phyloP scores from a whole-genome alignment of 2,888 invertebrate genomes.

The Rhingia campestris region DNA sequence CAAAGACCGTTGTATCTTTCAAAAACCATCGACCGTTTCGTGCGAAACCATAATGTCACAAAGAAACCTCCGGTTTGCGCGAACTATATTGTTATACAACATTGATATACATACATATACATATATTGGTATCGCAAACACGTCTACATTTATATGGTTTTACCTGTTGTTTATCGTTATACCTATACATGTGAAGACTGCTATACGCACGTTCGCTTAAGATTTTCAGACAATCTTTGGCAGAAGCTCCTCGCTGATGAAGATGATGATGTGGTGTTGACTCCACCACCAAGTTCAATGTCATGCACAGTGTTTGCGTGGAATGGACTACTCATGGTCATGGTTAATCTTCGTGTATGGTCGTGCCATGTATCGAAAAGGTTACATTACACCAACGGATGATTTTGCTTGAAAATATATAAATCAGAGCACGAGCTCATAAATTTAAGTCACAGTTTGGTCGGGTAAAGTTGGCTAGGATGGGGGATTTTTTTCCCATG shows the following conservation, averaged over 20 bases:
- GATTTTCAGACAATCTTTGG: conserved; percentile 1
- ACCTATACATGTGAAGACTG: neutral
- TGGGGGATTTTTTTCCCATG: neutral
- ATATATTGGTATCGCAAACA: neutral
- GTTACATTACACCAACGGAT: neutral
- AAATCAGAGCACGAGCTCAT: conserved; percentile 4
- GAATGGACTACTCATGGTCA: conserved; percentile 50
- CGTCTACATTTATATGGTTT: neutral
- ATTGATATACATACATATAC: neutral
- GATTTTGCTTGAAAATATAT: neutral
- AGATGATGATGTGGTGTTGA: conserved; percentile 24
- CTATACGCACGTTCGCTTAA: conserved; percentile 16
- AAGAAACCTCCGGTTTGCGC: neutral
- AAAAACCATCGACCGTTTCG: neutral
- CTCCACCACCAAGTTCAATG: conserved; percentile 59
- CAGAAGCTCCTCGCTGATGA: conserved; percentile 11
- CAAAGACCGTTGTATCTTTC: neutral
- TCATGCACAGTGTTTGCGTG: conserved; percentile 30
- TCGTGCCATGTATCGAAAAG: conserved; percentile 11
- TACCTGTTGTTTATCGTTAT: neutral
- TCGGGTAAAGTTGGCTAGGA: neutral
- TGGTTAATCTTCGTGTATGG: conserved; percentile 13
- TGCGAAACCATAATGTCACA: neutral
- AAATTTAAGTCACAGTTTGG: neutral
- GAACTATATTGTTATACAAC: conserved; percentile 15